A percentile compares a stretch with the other conserved stretches of the same genome.
Conservation (phyloP, 2,113 vertebrate genomes). For the Protomyctophum bolini region DNA sequence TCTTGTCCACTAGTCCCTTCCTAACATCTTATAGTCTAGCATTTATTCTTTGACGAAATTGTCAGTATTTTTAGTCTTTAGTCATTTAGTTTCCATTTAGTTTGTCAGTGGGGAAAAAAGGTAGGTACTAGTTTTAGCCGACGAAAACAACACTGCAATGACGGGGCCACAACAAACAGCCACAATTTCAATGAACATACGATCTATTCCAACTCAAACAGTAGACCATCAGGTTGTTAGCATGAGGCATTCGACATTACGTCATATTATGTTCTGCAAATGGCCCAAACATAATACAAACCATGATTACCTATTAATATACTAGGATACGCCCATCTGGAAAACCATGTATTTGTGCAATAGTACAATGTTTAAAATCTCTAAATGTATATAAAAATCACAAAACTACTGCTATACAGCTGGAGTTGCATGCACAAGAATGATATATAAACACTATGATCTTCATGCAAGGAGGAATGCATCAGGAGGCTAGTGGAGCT, state of each 20-base stretch:
- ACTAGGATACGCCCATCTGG: constrained; percentile 71
- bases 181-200: neutral
- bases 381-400: constrained; percentile 87
- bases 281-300: constrained; percentile 77
- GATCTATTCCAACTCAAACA: constrained; percentile 28
- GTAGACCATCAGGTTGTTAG: constrained; percentile 49
- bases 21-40: no score
- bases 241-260: constrained; percentile 49
- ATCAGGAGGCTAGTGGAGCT: constrained; percentile 10
- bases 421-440: constrained; percentile 88
- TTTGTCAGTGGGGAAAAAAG: constrained; percentile 20
- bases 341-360: constrained; percentile 75
- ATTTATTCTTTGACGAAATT: no score
- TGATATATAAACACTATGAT: constrained; percentile 77
- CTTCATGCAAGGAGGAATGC: constrained; percentile 65
- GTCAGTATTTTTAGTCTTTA: no score
- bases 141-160: no score
- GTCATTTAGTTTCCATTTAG: neutral
- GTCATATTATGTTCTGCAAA: constrained; percentile 77
- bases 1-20: no score
- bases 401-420: constrained; percentile 86
- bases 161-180: constrained; percentile 11
- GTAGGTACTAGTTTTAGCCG: no score
- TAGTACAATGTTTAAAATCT: constrained; percentile 88
- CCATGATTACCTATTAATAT: constrained; percentile 58